Evolutionary conservation across 2,888 invertebrate species (phyloP), one percentile per base, ranked within the genome.

Genomic region (Pegoplata infirma): DNA sequence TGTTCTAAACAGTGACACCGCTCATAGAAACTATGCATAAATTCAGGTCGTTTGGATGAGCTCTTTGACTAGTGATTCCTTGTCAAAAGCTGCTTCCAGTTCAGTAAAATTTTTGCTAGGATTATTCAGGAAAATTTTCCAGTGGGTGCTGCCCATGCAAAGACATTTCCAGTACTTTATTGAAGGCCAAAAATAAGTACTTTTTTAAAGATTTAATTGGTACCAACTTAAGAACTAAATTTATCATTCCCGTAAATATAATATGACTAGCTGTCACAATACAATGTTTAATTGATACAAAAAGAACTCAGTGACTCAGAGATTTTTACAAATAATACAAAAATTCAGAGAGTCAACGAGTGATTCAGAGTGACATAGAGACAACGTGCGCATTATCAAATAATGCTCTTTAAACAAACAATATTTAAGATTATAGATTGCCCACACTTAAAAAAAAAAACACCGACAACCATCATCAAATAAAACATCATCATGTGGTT

Each of bases 281-380:
- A n/a, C 68, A 69, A 78, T 64, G 32, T 69, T 51, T 25, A 55
- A 63, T 69, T 64, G 17, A 69, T 68, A 64, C 12, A 64, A 49
- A 66, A 51, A 72, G 25, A 47, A 61, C 36, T 40, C 36, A 68
- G 58, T 78, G 74, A 78, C 64, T 78, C 74, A 74, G 74, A 74
- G 53, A 68, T 49, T 16, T 51, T 53, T 51, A 51, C 17, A 46
- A 36, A 14, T 16, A 61, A 67, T 44, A 53, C 16, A 21, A 1
- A 17, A 32, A 59, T 47, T 3, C 4, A 61, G 75, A 79, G 67
- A 71, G 36, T 53, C 28, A 61, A 56, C 12, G 61, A 46, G 56
- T 14, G 14, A 14, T 51, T n/a, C 36, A 64, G 55, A 67, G 47
- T 17, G 6, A 6, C 12, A 56, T 12, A 17, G 23, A 19, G 12